Evolutionary conservation across 1,140 invertebrate species (phyloP).

Genomic region (Hylaeus anthracinus): DNA sequence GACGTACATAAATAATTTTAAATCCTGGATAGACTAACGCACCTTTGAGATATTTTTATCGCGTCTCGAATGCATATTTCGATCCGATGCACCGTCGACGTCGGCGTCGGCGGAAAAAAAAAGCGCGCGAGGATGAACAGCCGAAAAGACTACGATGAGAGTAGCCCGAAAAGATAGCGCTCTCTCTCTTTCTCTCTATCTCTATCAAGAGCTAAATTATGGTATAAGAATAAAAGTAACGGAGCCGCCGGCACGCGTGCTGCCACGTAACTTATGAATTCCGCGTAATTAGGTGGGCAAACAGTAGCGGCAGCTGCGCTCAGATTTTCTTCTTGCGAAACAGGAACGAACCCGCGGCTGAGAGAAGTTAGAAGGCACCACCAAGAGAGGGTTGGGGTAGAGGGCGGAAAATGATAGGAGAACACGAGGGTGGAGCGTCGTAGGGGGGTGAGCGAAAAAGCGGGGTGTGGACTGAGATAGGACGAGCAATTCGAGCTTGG

Average conservation of each 20-base stretch:
- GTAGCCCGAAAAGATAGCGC: too few relatives aligned
- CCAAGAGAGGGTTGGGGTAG: background rate
- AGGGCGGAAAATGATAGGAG: constrained; percentile 26
- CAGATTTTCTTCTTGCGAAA: constrained; percentile 56
- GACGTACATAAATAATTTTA: too few relatives aligned
- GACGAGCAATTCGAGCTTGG: background rate
- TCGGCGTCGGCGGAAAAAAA: too few relatives aligned
- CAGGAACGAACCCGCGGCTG: background rate
- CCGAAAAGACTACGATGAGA: too few relatives aligned
- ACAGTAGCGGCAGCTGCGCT: constrained; percentile 63
- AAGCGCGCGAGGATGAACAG: too few relatives aligned
- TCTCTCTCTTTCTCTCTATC: too few relatives aligned
- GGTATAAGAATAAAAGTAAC: constrained; percentile 63
- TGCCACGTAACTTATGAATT: constrained; percentile 73
- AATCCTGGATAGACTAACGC: too few relatives aligned
- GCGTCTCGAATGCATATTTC: too few relatives aligned
- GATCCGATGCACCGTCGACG: too few relatives aligned
- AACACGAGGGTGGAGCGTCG: constrained; percentile 1
- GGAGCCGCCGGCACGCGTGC: constrained; percentile 46
- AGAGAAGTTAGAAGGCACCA: constrained; percentile 8
- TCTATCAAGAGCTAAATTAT: constrained; percentile 54
- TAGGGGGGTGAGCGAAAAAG: constrained; percentile 1
- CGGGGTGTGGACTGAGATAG: background rate
- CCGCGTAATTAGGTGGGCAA: constrained; percentile 77
- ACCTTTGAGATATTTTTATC: too few relatives aligned